Evolutionary conservation across 2,797 vertebrate genomes (phyloP).

Genomic region (Gymnodraco acuticeps): DNA sequence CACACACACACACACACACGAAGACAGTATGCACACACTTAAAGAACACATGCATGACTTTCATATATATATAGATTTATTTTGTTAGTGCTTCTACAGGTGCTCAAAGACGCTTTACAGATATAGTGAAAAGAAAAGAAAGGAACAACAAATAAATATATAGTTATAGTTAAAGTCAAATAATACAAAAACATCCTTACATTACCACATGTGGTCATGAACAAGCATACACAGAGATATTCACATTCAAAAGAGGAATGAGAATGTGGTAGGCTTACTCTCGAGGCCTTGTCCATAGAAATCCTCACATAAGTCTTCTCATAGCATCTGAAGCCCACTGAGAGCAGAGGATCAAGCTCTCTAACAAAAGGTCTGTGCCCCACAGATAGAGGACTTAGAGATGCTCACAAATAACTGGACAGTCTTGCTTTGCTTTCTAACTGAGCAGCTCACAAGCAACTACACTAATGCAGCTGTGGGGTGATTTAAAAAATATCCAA

Average conservation of each 20-base stretch:
- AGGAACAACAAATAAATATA: no score
- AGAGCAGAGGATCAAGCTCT: slow-evolving; percentile 23
- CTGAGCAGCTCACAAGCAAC: background rate
- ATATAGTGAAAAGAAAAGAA: no score
- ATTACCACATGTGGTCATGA: background rate
- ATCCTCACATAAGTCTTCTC: slow-evolving; percentile 41
- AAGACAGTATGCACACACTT: no score
- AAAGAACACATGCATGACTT: no score
- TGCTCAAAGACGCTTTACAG: no score
- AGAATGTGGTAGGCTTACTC: background rate
- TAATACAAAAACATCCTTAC: background rate
- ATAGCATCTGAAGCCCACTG: slow-evolving; percentile 21
- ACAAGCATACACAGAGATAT: background rate
- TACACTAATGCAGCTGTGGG: background rate
- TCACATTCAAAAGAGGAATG: slow-evolving; percentile 3
- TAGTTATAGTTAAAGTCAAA: no score
- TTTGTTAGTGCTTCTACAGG: no score
- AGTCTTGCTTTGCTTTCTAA: background rate
- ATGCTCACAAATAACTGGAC: background rate
- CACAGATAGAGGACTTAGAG: background rate
- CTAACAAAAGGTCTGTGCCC: slow-evolving; percentile 29
- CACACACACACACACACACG: background rate
- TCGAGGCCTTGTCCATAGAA: slow-evolving; percentile 11
- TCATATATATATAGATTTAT: no score
- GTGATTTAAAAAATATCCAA: background rate